phyloP scores from a whole-genome alignment of 2,797 vertebrate species.

The Sciurus carolinensis region DNA sequence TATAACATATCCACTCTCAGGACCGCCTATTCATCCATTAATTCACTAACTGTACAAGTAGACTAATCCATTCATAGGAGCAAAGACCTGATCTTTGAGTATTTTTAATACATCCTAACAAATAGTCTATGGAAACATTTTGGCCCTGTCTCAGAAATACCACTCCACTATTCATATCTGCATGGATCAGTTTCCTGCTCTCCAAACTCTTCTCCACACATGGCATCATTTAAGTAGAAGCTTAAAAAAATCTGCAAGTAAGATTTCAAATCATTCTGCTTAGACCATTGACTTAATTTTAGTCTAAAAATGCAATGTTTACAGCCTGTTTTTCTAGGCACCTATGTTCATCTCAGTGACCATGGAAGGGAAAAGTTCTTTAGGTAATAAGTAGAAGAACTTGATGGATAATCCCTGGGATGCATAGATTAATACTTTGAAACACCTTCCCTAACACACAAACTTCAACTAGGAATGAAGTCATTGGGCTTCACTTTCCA shows the following conservation, averaged over 20 bases:
- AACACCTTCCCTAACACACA: constrained; percentile 11
- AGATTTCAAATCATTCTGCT: neutral
- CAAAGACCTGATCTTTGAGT: neutral
- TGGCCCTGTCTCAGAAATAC: constrained; percentile 3
- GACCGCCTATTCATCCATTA: neutral
- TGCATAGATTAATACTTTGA: neutral
- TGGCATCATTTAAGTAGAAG: neutral
- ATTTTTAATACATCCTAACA: constrained; percentile 20
- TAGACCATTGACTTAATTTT: neutral
- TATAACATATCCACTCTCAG: neutral
- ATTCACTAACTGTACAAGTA: neutral
- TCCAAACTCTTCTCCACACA: neutral
- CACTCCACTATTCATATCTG: neutral
- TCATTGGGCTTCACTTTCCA: neutral
- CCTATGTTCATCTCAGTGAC: neutral
- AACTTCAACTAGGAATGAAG: neutral
- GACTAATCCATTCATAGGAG: neutral
- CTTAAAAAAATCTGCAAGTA: neutral
- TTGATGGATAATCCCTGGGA: neutral
- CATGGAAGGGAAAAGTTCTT: neutral
- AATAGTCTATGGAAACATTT: neutral
- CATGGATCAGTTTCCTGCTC: neutral
- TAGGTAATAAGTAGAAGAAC: neutral
- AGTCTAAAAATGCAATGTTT: neutral
- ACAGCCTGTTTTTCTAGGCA: neutral